A percentile compares a stretch with the other conserved stretches of the same genome.
Evolutionary conservation across 2,797 vertebrate genomes (phyloP).

Genomic region (Muraenolepis orangiensis): DNA sequence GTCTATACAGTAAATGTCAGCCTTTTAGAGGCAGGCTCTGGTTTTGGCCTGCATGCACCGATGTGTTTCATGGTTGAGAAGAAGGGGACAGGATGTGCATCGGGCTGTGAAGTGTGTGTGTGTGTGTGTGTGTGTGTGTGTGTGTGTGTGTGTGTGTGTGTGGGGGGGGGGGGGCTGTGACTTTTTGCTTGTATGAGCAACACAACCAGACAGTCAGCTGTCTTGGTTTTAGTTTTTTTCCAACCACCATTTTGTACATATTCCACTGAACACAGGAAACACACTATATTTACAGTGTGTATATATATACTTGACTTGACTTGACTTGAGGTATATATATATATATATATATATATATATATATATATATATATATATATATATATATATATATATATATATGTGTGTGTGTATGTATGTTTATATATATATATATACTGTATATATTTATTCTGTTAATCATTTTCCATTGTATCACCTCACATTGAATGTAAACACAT

Average conservation of each 20-base stretch:
- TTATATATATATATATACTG: too few relatives aligned
- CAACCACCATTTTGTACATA: slow-evolving; percentile 13
- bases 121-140: slow-evolving; percentile 27
- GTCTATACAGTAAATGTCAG: slow-evolving; percentile 61
- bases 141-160: slow-evolving; percentile 7
- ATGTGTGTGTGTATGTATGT: too few relatives aligned
- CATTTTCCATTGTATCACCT: too few relatives aligned
- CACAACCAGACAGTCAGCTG: slow-evolving; percentile 40
- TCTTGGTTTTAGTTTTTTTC: slow-evolving; percentile 35
- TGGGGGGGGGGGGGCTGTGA: slow-evolving; percentile 40
- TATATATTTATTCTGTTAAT: too few relatives aligned
- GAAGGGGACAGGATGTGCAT: slow-evolving; percentile 11
- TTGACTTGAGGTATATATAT: too few relatives aligned
- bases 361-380: too few relatives aligned
- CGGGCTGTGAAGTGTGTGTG: slow-evolving; percentile 22
- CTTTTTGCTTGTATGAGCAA: slow-evolving; percentile 40
- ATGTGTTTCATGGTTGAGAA: slow-evolving; percentile 56
- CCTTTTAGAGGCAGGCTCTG: slow-evolving; percentile 49
- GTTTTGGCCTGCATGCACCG: slow-evolving; percentile 52
- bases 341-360: too few relatives aligned
- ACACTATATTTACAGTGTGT: too few relatives aligned
- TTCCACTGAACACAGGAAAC: background rate
- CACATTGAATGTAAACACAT: too few relatives aligned
- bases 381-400: too few relatives aligned
- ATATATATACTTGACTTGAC: too few relatives aligned